Evolutionary conservation across 2,888 invertebrate genomes (phyloP).

Genomic region (Enoplolaimus lenunculus): DNA sequence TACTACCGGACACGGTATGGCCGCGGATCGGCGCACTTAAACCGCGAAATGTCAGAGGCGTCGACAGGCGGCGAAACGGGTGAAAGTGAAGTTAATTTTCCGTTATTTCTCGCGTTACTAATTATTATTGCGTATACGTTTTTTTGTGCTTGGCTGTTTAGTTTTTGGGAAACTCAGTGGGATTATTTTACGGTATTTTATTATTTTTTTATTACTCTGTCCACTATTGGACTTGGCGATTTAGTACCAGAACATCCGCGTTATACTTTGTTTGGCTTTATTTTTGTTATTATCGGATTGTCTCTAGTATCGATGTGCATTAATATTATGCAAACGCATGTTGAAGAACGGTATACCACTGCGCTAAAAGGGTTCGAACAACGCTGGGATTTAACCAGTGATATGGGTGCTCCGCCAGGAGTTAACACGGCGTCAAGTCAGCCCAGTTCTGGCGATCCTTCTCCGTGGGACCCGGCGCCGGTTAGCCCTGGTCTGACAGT

Average conservation of each 20-base stretch:
- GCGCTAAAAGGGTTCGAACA: neutral
- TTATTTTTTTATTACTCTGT: slow-evolving; percentile 34
- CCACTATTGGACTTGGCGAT: slow-evolving; percentile 36
- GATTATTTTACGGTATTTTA: slow-evolving; percentile 33
- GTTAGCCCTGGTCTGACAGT: neutral
- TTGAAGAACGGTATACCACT: neutral
- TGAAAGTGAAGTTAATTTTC: slow-evolving; percentile 11
- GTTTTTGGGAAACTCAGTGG: slow-evolving; percentile 33
- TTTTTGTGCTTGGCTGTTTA: slow-evolving; percentile 32
- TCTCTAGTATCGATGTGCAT: slow-evolving; percentile 34
- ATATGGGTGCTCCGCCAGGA: neutral
- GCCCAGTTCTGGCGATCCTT: neutral
- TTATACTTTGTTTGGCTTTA: slow-evolving; percentile 26
- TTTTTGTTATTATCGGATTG: slow-evolving; percentile 33
- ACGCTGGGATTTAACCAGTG: neutral
- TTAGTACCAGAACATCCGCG: slow-evolving; percentile 33
- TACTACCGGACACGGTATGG: neutral
- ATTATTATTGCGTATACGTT: slow-evolving; percentile 30
- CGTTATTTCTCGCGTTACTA: slow-evolving; percentile 25
- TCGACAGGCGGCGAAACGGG: neutral
- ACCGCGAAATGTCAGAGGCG: neutral
- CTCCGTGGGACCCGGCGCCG: too few relatives aligned
- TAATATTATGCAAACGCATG: slow-evolving; percentile 28
- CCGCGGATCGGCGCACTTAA: neutral
- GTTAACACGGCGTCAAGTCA: neutral